Conservation (phyloP, 37 sponge, comb jelly and placozoan genomes). For the Aplysina aerophoba region DNA sequence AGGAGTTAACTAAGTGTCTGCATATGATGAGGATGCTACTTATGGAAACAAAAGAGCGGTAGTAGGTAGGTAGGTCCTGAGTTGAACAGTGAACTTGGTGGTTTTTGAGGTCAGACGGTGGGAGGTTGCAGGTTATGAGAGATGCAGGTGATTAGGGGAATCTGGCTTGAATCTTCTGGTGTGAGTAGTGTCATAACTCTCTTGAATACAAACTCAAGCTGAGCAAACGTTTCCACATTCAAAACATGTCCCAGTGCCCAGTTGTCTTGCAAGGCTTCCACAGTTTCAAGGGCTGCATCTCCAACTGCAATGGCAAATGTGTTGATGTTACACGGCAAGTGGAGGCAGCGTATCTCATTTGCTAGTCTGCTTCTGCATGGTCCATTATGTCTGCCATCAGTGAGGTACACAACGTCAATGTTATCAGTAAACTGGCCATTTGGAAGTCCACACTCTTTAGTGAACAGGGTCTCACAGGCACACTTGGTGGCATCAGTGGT, state of each 20-base stretch:
- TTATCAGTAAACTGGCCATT: not conserved
- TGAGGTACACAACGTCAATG: constrained; percentile 47
- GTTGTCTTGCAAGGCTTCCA: not conserved
- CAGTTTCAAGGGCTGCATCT: not conserved
- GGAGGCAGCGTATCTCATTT: constrained; percentile 17
- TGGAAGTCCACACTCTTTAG: constrained; percentile 23
- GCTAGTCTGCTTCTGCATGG: not conserved
- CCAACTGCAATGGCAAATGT: constrained; percentile 50
- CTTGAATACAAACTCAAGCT: not conserved
- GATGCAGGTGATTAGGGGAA: not conserved
- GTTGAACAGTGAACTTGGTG: too few species aligned
- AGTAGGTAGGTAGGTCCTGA: too few species aligned
- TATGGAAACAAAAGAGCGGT: too few species aligned
- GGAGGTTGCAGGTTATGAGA: too few species aligned
- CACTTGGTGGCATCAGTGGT: constrained; percentile 42
- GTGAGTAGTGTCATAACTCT: not conserved
- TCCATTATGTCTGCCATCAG: constrained; percentile 46
- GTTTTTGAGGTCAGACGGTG: too few species aligned
- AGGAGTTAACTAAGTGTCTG: too few species aligned
- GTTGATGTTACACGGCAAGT: constrained; percentile 23
- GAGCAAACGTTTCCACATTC: constrained; percentile 16
- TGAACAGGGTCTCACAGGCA: constrained; percentile 26
- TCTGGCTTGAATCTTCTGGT: not conserved
- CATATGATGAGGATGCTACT: too few species aligned
- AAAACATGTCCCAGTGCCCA: not conserved